Evolutionary conservation across 2,888 invertebrate species (phyloP), one percentile per base, ranked within the genome.

Genomic region (Acanthopleura granulata): DNA sequence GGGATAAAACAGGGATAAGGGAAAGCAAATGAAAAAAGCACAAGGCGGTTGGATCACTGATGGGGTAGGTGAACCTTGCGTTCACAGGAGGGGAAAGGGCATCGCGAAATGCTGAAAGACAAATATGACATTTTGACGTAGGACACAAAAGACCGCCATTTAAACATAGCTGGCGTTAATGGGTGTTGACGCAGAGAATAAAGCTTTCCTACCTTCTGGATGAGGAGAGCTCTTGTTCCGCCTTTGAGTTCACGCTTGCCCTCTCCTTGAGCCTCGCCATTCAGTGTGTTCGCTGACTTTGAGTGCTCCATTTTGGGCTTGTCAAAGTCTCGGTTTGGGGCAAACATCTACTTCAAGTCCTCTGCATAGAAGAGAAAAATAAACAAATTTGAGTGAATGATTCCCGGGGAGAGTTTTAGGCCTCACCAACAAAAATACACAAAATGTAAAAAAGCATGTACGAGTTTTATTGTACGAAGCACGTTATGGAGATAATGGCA

Each of bases 181-280:
- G 9, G n/a, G 40, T 40, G 40, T 40, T 40, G 40, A 9, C 40
- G 9, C 40, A 40, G n/a, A 22, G 57, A 57, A 57, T 18, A n/a
- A 57, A 57, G 12, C 57, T 9, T 57, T 57, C 66, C 66, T 66
- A 66, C 66, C 66, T 66, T 66, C 29, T 66, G 66, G 16, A 66
- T 66, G 29, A 66, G 66, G 6, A 66, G 29, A 27, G 66, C 66
- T 27, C 66, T 66, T 27, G 66, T 66, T 66, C 66, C 66, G 14
- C 66, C 66, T 66, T 66, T 66, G 22, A 66, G 29, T 27, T 66
- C 66, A 15, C 25, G 66, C 25, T 66, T 66, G 25, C 66, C 66
- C 4, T 66, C 66, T 25, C 66, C 66, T 27, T 66, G 66, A 15
- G 25, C 66, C 66, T 66, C 66, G 9, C 66, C 66, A 14, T 66